A percentile compares a stretch with the other conserved stretches of the same genome.
Conservation (phyloP, 2,888 invertebrate species). For the Lingula anatina region DNA sequence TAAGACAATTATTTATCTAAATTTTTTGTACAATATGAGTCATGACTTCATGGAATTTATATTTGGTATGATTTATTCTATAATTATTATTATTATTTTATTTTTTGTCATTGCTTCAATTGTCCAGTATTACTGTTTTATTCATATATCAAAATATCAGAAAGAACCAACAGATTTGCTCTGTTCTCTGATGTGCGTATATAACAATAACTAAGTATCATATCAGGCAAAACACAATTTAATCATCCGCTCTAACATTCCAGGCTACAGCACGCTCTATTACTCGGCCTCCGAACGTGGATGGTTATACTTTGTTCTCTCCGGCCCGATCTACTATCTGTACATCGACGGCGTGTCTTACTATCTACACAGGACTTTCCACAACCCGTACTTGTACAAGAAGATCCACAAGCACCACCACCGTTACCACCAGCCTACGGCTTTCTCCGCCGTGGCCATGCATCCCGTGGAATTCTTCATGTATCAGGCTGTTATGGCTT, state of each 20-base stretch:
- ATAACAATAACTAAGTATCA: not conserved
- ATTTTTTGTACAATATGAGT: too few species aligned
- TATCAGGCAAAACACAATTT: not conserved
- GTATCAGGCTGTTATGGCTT: conserved; percentile 61
- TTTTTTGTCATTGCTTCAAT: not conserved
- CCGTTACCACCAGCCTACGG: conserved; percentile 71
- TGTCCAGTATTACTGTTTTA: too few species aligned
- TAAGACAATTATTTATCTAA: conserved; percentile 5
- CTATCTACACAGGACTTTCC: conserved; percentile 62
- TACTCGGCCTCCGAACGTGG: conserved; percentile 63
- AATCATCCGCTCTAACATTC: not conserved
- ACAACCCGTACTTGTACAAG: conserved; percentile 62
- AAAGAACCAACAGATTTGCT: too few species aligned
- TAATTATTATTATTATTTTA: not conserved
- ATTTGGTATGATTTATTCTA: too few species aligned
- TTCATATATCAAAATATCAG: too few species aligned
- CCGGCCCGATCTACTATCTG: conserved; percentile 63
- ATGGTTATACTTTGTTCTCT: conserved; percentile 64
- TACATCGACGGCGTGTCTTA: conserved; percentile 62
- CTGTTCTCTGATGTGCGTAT: not conserved
- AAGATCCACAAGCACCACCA: conserved; percentile 71
- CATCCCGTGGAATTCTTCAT: conserved; percentile 69
- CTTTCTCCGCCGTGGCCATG: conserved; percentile 70
- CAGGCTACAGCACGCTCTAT: conserved; percentile 62
- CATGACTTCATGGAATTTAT: too few species aligned